Evolutionary conservation across 2,888 invertebrate species (phyloP).

Genomic region (Chalcosyrphus nemorum): DNA sequence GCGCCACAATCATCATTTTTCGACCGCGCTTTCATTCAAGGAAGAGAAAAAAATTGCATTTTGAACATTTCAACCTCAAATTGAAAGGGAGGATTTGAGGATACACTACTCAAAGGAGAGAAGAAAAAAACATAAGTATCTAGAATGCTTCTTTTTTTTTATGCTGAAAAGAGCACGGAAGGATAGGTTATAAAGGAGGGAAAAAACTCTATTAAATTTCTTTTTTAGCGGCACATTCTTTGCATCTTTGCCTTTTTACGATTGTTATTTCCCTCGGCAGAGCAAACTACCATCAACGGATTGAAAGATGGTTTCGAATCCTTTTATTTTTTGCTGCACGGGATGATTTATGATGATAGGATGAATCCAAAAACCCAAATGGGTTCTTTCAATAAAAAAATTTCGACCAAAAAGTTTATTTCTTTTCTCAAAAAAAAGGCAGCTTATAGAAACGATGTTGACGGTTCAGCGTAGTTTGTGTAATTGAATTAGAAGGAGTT

Average conservation of each 20-base stretch:
- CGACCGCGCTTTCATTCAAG: conserved; percentile 26
- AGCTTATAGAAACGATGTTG: not conserved
- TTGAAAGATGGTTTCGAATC: not conserved
- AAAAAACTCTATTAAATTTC: conserved; percentile 22
- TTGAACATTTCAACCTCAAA: conserved; percentile 25
- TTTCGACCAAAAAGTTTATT: not conserved
- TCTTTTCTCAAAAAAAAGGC: not conserved
- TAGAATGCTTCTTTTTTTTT: not conserved
- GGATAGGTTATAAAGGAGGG: not conserved
- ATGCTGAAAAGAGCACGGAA: not conserved
- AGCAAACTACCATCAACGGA: not conserved
- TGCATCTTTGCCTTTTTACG: conserved; percentile 2
- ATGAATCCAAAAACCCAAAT: conserved; percentile 34
- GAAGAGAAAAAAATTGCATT: conserved; percentile 43
- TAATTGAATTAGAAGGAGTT: conserved; percentile 6
- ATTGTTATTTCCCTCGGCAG: conserved; percentile 17
- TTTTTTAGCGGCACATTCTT: conserved; percentile 15
- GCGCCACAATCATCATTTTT: conserved; percentile 22
- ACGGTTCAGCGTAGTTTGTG: not conserved
- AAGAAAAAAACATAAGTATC: conserved; percentile 10
- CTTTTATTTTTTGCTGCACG: not conserved
- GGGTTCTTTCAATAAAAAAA: conserved; percentile 1
- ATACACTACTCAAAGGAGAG: not conserved
- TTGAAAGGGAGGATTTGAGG: conserved; percentile 24
- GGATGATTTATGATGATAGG: conserved; percentile 46